These are phyloP conservation scores for Panthera leo DNA, from an alignment of 2,113 vertebrate species.

Conservation along the genomic window DNA sequence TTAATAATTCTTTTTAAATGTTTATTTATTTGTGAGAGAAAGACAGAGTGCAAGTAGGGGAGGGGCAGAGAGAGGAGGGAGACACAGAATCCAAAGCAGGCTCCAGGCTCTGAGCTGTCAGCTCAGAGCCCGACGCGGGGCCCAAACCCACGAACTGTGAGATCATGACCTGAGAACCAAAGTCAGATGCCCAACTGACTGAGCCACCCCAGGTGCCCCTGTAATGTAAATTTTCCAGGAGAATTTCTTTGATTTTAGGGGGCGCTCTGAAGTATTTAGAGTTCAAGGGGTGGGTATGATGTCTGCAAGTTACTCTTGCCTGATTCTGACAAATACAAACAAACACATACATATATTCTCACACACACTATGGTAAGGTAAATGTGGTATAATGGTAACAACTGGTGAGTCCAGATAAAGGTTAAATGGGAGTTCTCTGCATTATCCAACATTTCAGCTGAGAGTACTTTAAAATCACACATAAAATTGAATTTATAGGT, in stretches of 20 bases:
- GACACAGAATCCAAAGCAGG: too few species aligned
- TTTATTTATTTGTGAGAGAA: too few species aligned
- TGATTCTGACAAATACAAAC: neutral
- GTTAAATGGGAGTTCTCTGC: neutral
- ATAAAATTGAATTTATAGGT: neutral
- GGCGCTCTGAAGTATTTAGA: neutral
- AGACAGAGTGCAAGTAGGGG: too few species aligned
- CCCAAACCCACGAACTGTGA: too few species aligned
- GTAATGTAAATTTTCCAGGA: neutral
- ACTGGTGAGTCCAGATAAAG: neutral
- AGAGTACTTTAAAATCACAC: neutral
- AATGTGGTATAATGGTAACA: neutral
- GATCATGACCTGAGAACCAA: too few species aligned
- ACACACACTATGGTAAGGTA: neutral
- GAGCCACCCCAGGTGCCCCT: too few species aligned
- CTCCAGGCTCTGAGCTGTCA: too few species aligned
- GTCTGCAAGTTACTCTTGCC: neutral
- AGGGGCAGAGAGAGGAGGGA: too few species aligned
- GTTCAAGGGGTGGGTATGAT: neutral
- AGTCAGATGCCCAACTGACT: too few species aligned
- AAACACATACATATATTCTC: neutral
- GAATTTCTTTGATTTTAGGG: neutral
- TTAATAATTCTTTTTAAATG: too few species aligned
- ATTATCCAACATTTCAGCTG: neutral
- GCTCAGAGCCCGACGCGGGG: too few species aligned